A percentile compares a stretch with the other conserved stretches of the same genome.
Evolutionary conservation across 1,140 invertebrate species (phyloP).

Genomic region (Apolygus lucorum): DNA sequence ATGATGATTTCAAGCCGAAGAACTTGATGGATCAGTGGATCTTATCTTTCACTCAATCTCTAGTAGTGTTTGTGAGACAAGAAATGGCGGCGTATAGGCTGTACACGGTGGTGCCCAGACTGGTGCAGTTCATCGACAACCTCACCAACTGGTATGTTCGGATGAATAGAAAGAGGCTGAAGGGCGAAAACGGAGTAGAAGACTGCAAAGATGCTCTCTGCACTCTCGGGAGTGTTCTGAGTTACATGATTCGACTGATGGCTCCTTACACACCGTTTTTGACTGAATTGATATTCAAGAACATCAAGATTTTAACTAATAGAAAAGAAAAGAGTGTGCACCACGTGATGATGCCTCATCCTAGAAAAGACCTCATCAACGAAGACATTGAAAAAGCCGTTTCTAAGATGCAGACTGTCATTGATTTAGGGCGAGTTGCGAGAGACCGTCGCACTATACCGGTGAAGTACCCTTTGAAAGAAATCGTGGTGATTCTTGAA

Average conservation of each 20-base stretch:
- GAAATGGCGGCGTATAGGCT: conserved; percentile 93
- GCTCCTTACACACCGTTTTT: conserved; percentile 97
- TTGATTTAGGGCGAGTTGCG: conserved; percentile 86
- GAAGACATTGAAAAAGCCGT: conserved; percentile 83
- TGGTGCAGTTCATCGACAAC: conserved; percentile 95
- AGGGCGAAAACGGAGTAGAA: conserved; percentile 63
- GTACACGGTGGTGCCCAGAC: conserved; percentile 87
- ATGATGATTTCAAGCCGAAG: conserved; percentile 40
- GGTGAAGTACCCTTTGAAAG: conserved; percentile 82
- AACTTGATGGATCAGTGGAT: conserved; percentile 99
- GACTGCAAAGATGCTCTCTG: conserved; percentile 80
- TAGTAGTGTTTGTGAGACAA: conserved; percentile 70
- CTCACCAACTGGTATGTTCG: conserved; percentile 98
- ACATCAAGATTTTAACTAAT: conserved; percentile 47
- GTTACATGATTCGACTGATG: conserved; percentile 84
- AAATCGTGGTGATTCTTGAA: conserved; percentile 90
- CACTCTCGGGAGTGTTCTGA: conserved; percentile 81
- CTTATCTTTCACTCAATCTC: conserved; percentile 82
- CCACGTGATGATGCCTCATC: conserved; percentile 76
- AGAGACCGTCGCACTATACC: conserved; percentile 89
- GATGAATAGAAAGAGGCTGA: conserved; percentile 84
- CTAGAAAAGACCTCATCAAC: conserved; percentile 63
- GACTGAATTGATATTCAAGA: conserved; percentile 92
- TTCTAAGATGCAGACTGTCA: conserved; percentile 84
- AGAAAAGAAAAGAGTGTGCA: conserved; percentile 65